Evolutionary conservation across 2,797 vertebrate species (phyloP), one percentile per base, ranked within the genome.

Genomic region (Bovichtus diacanthus): DNA sequence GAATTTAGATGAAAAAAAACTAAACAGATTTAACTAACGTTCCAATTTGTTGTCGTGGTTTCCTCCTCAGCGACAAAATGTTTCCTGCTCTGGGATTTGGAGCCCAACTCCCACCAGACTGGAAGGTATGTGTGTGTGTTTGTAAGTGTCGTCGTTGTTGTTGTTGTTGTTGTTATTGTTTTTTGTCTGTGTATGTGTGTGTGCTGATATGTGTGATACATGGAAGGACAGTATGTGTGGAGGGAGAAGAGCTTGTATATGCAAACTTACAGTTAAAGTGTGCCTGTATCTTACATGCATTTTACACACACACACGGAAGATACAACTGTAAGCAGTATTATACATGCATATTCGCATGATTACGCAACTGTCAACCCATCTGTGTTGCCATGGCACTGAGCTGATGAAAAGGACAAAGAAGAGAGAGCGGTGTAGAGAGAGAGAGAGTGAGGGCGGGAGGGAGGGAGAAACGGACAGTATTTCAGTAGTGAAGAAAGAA

Each of bases 11-110:
- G 29, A 8, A 46, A 59, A 60, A 60, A 61, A 62, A 39, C 67
- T 56, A 31, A 56, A 78, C 62, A 63, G 54, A 59, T 74, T 84
- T 78, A 76, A 87, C 80, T 87, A 83, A 81, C 31, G 53, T 39
- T 85, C 76, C 64, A 90, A 90, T 92, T 76, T 93, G 91, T 93
- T 93, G 86, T 84, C 90, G 91, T 91, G 90, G 89, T 91, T 91
- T 92, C 88, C 87, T 83, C 83, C 87, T 78, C 83, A 99, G 98
- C 50, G 97, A 99, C 91, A 99, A 99, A 95, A 98, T 99, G 96
- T 99, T 99, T 95, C 98, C 98, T 80, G 98, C 98, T 69, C 94
- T 99, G 90, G 98, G 98, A 87, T 99, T 99, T n/a, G 98, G 98
- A 4, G 98, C 98, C 66, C 97, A 99, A 89, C 94, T 99, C 79